phyloP scores from a whole-genome alignment of 2,797 vertebrate genomes.

The Labeo calbasu region DNA sequence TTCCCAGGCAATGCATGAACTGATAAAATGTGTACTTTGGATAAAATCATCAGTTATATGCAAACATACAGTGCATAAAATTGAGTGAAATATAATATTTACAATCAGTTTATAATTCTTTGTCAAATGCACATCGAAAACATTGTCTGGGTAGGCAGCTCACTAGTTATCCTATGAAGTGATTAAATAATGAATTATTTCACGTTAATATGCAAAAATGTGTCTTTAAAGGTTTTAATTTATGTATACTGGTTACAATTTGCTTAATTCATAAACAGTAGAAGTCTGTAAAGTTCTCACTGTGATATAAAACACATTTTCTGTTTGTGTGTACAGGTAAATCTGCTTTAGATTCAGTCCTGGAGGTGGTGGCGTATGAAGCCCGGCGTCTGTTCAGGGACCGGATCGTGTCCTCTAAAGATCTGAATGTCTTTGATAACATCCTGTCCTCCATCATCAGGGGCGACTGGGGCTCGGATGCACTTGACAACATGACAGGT shows the following conservation, averaged over 20 bases:
- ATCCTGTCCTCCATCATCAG: slow-evolving; percentile 88
- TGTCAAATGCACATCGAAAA: too few species aligned
- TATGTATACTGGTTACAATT: not conserved
- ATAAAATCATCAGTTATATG: not conserved
- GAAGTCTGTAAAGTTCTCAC: not conserved
- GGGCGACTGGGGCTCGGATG: slow-evolving; percentile 90
- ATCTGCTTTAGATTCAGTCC: slow-evolving; percentile 83
- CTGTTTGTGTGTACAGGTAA: slow-evolving; percentile 69
- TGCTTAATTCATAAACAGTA: not conserved
- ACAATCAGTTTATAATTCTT: not conserved
- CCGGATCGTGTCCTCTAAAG: slow-evolving; percentile 87
- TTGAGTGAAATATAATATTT: not conserved
- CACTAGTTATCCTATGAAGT: not conserved
- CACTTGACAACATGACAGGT: slow-evolving; percentile 90
- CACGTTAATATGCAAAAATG: not conserved
- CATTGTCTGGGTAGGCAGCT: not conserved
- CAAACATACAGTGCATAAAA: too few species aligned
- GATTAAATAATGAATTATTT: not conserved
- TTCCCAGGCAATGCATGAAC: not conserved
- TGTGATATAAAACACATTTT: not conserved
- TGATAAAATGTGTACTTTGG: not conserved
- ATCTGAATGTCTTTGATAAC: slow-evolving; percentile 88
- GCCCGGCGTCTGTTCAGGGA: slow-evolving; percentile 91
- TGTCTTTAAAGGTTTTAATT: not conserved
- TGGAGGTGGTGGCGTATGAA: slow-evolving; percentile 93